Evolutionary conservation across 2,888 invertebrate genomes (phyloP).

Genomic region (Leptinotarsa rubiginosa): DNA sequence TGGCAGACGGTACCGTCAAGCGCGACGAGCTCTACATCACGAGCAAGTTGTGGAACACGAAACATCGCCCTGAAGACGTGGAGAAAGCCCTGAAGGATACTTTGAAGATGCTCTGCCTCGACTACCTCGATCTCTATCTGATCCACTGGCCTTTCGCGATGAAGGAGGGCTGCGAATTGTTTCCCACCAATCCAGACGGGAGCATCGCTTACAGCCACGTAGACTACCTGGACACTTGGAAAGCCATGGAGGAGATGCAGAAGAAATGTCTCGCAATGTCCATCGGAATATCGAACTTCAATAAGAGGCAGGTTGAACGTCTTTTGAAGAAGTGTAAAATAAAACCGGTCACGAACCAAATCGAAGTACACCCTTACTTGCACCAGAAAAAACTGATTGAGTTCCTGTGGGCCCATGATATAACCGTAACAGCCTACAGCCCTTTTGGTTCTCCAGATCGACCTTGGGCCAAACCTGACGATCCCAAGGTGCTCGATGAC

Average conservation of each 20-base stretch:
- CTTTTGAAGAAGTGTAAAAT: constrained; percentile 70
- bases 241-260: constrained; percentile 76
- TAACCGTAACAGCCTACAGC: constrained; percentile 84
- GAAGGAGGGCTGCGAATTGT: constrained; percentile 57
- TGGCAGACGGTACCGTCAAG: constrained; percentile 66
- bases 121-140: constrained; percentile 70
- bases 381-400: constrained; percentile 77
- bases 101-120: constrained; percentile 66
- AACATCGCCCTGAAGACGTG: constrained; percentile 77
- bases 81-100: constrained; percentile 63
- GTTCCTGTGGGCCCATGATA: constrained; percentile 74
- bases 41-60: constrained; percentile 90
- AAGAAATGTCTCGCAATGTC: constrained; percentile 73
- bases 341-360: constrained; percentile 74
- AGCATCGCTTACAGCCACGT: constrained; percentile 68
- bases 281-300: constrained; percentile 83
- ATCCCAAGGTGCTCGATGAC: constrained; percentile 80
- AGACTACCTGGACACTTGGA: constrained; percentile 77
- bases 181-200: constrained; percentile 49
- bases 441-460: constrained; percentile 86
- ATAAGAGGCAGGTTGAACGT: constrained; percentile 75
- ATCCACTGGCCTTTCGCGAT: constrained; percentile 70
- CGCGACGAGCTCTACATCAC: constrained; percentile 77
- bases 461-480: constrained; percentile 81
- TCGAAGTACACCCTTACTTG: constrained; percentile 84